Evolutionary conservation across 2,797 vertebrate genomes (phyloP).

Genomic region (Brachyalestes nurse): DNA sequence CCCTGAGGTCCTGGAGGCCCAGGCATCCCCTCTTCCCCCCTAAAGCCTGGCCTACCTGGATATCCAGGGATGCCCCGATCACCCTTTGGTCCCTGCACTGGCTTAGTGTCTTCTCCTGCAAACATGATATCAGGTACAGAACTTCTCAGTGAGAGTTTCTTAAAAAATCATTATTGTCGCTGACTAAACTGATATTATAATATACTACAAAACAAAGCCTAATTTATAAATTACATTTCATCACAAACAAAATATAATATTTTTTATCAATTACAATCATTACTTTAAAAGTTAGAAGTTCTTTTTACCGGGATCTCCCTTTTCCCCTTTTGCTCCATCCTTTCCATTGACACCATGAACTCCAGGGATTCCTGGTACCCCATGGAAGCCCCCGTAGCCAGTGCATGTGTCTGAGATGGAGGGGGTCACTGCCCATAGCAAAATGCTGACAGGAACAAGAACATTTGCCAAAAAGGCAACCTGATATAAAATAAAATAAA

Average conservation of each 20-base stretch:
- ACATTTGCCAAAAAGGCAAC: constrained; percentile 26
- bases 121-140: background rate
- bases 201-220: background rate
- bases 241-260: background rate
- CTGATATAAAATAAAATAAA: constrained; percentile 34
- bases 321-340: constrained; percentile 70
- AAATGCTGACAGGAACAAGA: constrained; percentile 46
- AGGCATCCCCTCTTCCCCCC: constrained; percentile 60
- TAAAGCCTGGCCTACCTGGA: constrained; percentile 80
- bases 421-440: constrained; percentile 52
- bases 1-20: constrained; percentile 63
- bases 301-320: constrained; percentile 68
- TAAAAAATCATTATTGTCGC: no score
- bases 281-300: background rate
- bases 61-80: constrained; percentile 65
- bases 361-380: constrained; percentile 76
- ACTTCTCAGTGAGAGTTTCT: background rate
- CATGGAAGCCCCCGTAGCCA: constrained; percentile 67
- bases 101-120: constrained; percentile 54
- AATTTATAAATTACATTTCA: background rate
- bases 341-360: constrained; percentile 73
- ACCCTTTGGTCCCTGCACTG: constrained; percentile 70
- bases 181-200: no score
- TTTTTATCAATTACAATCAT: background rate
- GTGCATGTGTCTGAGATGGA: constrained; percentile 64